Evolutionary conservation across 2,113 vertebrate species (phyloP), one percentile per base, ranked within the genome.

Genomic region (Neotragus pygmaeus): DNA sequence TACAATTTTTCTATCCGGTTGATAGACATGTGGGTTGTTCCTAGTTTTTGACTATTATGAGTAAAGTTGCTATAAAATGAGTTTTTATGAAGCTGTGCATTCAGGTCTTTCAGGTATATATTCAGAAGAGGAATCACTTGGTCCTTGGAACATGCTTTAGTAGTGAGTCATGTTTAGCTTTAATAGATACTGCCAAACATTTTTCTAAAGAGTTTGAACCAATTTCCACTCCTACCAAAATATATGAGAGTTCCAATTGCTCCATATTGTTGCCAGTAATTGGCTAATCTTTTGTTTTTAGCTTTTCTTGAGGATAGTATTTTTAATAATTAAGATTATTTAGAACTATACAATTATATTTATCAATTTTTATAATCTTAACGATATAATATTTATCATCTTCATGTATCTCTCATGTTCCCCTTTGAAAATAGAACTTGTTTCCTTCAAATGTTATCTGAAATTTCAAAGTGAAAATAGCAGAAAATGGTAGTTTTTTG

Each of bases 381-480:
- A 64, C 33, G n/a, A 64, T 64, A n/a, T n/a, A 11, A 16, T n/a
- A 11, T 77, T 89, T 89, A 77, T 57, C 36, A 77, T 15, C 12
- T 70, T 90, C 12, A 58, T 17, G 25, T 60, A n/a, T 87, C 78
- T 33, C 47, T 82, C 25, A 64, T 70, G 23, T 82, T 70, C 19
- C 45, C 6, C 73, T 82, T 62, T 90, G 36, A 75, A 94, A 84
- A 64, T 5, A 78, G 11, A 78, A 60, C 33, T 58, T 73, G 15
- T 91, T 80, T 95, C 8, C n/a, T 23, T 23, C 8, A 62, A 93
- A 91, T 88, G 6, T 60, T 80, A 64, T 45, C 51, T 82, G 70
- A 95, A 89, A 77, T 75, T 91, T 86, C 51, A 82, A 77, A 95
- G 39, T 89, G 75, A 92, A 95, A 84, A 94, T 45, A 64, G 19